Evolutionary conservation across 1,140 invertebrate species (phyloP).

Genomic region (Drosophila prosaltans): DNA sequence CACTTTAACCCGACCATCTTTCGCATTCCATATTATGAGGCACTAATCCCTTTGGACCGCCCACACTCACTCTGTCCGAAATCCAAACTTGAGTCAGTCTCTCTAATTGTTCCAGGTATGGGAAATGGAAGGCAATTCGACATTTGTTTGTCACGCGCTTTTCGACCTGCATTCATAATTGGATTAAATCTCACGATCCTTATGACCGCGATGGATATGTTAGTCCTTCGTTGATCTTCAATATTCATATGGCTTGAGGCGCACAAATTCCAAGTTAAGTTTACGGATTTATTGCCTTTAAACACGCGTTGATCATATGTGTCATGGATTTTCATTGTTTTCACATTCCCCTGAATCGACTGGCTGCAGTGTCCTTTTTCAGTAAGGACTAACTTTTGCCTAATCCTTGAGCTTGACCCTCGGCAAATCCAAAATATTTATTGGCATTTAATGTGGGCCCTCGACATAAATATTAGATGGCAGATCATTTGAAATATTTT

Average conservation of each 20-base stretch:
- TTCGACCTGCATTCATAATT: constrained; percentile 60
- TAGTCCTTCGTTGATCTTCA: constrained; percentile 70
- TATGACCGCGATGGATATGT: constrained; percentile 7
- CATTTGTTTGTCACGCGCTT: constrained; percentile 30
- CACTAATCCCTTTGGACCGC: constrained; percentile 50
- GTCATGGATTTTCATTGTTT: constrained; percentile 12
- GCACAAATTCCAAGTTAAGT: constrained; percentile 73
- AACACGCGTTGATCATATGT: constrained; percentile 68
- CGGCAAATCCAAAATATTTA: constrained; percentile 70
- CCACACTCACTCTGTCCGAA: constrained; percentile 32
- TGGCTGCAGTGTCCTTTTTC: neutral
- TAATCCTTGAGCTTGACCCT: constrained; percentile 44
- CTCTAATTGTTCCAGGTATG: constrained; percentile 50
- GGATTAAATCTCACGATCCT: constrained; percentile 50
- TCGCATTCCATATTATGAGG: constrained; percentile 41
- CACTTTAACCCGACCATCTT: constrained; percentile 20
- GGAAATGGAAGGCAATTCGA: constrained; percentile 41
- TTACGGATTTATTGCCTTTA: constrained; percentile 68
- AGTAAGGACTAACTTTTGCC: constrained; percentile 53
- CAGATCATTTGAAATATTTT: neutral
- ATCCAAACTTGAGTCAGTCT: constrained; percentile 57
- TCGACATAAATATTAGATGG: constrained; percentile 47
- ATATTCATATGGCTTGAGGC: constrained; percentile 57
- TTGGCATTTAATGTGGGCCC: constrained; percentile 47
- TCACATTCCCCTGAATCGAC: constrained; percentile 12